Evolutionary conservation across 2,797 vertebrate species (phyloP).

Genomic region (Apogon talboti): DNA sequence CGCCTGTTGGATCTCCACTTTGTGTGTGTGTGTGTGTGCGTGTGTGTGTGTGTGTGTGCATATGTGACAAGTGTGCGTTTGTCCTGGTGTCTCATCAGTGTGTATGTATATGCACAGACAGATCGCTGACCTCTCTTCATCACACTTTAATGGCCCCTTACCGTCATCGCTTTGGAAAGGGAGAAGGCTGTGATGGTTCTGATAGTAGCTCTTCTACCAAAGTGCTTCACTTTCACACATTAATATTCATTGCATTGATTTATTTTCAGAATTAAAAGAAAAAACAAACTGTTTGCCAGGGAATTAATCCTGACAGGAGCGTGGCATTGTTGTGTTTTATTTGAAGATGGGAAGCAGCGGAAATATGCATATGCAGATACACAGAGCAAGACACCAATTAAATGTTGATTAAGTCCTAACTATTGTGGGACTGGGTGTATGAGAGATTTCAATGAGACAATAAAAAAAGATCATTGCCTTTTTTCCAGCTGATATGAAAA

Average conservation of each 20-base stretch:
- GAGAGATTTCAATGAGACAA: slow-evolving; percentile 54
- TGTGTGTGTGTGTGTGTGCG: slow-evolving; percentile 41
- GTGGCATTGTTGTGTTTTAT: slow-evolving; percentile 78
- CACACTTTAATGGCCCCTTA: slow-evolving; percentile 76
- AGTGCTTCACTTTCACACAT: slow-evolving; percentile 73
- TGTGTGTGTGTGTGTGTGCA: background rate
- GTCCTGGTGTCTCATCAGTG: slow-evolving; percentile 25
- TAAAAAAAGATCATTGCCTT: slow-evolving; percentile 47
- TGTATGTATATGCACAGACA: slow-evolving; percentile 39
- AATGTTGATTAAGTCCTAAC: slow-evolving; percentile 85
- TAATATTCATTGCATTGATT: slow-evolving; percentile 83
- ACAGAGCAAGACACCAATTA: slow-evolving; percentile 82
- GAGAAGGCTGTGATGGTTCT: slow-evolving; percentile 58
- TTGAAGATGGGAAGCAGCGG: slow-evolving; percentile 71
- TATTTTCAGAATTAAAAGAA: slow-evolving; percentile 78
- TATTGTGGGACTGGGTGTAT: slow-evolving; percentile 75
- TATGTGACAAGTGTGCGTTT: background rate
- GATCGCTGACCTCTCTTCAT: slow-evolving; percentile 78
- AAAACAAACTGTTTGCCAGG: slow-evolving; percentile 77
- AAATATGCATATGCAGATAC: slow-evolving; percentile 84
- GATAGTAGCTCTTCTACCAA: slow-evolving; percentile 66
- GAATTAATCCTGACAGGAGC: slow-evolving; percentile 84
- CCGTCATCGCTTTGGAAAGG: slow-evolving; percentile 51
- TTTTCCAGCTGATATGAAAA: slow-evolving; percentile 59
- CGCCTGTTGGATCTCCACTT: slow-evolving; percentile 71